Evolutionary conservation across 2,888 invertebrate species (phyloP).

Genomic region (Metellina segmentata): DNA sequence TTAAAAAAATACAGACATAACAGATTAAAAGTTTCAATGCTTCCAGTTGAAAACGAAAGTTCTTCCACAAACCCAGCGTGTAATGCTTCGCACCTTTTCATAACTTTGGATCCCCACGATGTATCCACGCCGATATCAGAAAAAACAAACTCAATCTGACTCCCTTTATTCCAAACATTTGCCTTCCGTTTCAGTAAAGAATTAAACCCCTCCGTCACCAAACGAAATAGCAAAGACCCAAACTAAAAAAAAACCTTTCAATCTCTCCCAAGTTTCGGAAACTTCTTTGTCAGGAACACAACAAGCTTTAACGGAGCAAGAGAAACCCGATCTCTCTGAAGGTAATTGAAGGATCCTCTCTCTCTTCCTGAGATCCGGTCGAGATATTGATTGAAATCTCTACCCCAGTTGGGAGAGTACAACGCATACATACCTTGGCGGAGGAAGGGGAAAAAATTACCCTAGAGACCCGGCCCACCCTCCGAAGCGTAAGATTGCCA

Average conservation of each 20-base stretch:
- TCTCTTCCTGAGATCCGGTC: background rate
- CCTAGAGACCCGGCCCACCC: constrained; percentile 25
- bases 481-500: constrained; percentile 31
- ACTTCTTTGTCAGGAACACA: constrained; percentile 46
- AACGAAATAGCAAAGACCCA: background rate
- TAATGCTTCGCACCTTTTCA: background rate
- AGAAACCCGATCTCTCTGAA: constrained; percentile 20
- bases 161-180: constrained; percentile 1
- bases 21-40: too few species aligned
- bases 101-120: background rate
- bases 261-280: constrained; percentile 42
- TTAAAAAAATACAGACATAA: too few species aligned
- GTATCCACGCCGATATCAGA: background rate
- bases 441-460: constrained; percentile 13
- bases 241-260: background rate
- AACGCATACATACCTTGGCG: constrained; percentile 15
- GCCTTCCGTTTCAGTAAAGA: background rate
- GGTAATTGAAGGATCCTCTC: constrained; percentile 52
- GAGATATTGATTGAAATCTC: constrained; percentile 61
- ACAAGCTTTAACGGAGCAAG: constrained; percentile 35
- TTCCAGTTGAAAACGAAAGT: background rate
- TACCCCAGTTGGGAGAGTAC: background rate
- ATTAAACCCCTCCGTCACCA: background rate
- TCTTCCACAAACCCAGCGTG: background rate
- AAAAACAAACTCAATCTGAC: background rate